These are phyloP conservation scores for Galerucella calmariensis DNA, from an alignment of 2,888 invertebrate genomes.

Conservation along the genomic window DNA sequence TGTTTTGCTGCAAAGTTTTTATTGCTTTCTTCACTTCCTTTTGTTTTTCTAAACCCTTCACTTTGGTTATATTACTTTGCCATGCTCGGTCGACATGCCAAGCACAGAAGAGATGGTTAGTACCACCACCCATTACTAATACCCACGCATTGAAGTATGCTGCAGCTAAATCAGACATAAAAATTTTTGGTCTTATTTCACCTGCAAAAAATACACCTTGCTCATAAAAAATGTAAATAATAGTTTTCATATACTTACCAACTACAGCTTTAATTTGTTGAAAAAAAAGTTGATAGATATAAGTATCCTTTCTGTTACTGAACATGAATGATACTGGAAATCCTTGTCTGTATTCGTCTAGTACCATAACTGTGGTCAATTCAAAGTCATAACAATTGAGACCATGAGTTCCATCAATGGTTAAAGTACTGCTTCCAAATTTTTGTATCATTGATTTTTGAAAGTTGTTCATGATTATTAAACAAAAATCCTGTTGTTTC, in stretches of 20 bases:
- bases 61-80: slow-evolving; percentile 25
- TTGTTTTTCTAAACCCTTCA: slow-evolving; percentile 23
- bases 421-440: slow-evolving; percentile 6
- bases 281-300: slow-evolving; percentile 22
- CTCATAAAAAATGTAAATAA: not conserved
- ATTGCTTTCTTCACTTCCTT: slow-evolving; percentile 6
- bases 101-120: slow-evolving; percentile 28
- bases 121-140: slow-evolving; percentile 12
- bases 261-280: slow-evolving; percentile 20
- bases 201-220: not conserved
- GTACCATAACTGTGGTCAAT: slow-evolving; percentile 24
- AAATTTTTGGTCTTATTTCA: slow-evolving; percentile 32
- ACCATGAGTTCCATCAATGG: slow-evolving; percentile 29
- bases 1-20: slow-evolving; percentile 11
- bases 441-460: not conserved
- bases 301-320: slow-evolving; percentile 22
- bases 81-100: slow-evolving; percentile 34
- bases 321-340: slow-evolving; percentile 33
- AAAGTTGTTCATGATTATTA: not conserved
- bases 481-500: slow-evolving; percentile 13
- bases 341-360: slow-evolving; percentile 19
- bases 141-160: slow-evolving; percentile 39
- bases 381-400: slow-evolving; percentile 28
- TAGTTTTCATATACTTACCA: slow-evolving; percentile 8
- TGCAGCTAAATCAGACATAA: slow-evolving; percentile 15